Conservation (phyloP, 2,113 vertebrate species). For the Lepisosteus osseus region DNA sequence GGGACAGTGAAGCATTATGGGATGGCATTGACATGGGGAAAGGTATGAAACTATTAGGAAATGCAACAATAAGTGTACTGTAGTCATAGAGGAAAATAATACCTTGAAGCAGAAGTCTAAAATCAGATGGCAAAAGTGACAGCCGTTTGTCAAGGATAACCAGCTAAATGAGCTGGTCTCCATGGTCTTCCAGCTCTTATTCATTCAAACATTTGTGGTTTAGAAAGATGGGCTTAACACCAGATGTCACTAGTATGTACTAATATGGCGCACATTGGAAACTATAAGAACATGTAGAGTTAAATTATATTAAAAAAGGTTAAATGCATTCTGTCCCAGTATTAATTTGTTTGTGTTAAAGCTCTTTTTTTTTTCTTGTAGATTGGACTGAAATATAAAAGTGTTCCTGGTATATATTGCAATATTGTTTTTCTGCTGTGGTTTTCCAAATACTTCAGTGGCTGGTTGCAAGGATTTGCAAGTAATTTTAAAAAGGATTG, state of each 20-base stretch:
- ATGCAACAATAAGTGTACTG: too few relatives aligned
- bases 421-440: slow-evolving; percentile 42
- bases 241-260: neutral
- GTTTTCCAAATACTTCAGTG: slow-evolving; percentile 28
- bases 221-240: too few relatives aligned
- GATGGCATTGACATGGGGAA: too few relatives aligned
- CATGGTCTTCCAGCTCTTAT: too few relatives aligned
- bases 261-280: neutral
- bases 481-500: slow-evolving; percentile 27
- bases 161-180: too few relatives aligned
- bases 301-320: slow-evolving; percentile 49
- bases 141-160: too few relatives aligned
- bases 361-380: slow-evolving; percentile 36
- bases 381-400: slow-evolving; percentile 27
- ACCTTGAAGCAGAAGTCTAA: too few relatives aligned
- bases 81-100: too few relatives aligned
- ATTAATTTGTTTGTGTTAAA: slow-evolving; percentile 41
- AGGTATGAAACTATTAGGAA: too few relatives aligned
- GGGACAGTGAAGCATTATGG: too few relatives aligned
- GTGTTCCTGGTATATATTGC: slow-evolving; percentile 26
- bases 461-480: neutral
- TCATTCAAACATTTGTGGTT: too few relatives aligned
- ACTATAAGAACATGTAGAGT: slow-evolving; percentile 23
- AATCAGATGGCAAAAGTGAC: too few relatives aligned
- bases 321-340: slow-evolving; percentile 31